A percentile compares a stretch with the other conserved stretches of the same genome.
Conservation (phyloP, 1,140 invertebrate genomes). For the Ditylenchus dipsaci region DNA sequence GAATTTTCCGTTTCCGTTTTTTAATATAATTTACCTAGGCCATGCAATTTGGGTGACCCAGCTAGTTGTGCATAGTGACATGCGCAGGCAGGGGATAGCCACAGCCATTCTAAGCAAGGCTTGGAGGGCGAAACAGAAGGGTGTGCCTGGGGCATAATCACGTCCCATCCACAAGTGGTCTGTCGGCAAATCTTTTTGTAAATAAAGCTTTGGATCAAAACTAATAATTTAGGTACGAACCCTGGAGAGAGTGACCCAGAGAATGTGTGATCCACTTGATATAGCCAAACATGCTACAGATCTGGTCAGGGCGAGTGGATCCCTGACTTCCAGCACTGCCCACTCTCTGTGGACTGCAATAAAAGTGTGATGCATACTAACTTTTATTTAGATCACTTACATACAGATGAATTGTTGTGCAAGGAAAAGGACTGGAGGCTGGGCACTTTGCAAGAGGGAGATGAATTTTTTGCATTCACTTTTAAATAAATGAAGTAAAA, state of each 20-base stretch:
- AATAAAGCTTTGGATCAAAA: too few relatives aligned
- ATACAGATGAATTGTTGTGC: background rate
- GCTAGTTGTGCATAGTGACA: background rate
- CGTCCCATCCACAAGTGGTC: background rate
- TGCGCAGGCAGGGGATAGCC: background rate
- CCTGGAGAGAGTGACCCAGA: background rate
- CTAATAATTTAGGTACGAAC: background rate
- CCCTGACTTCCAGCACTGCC: background rate
- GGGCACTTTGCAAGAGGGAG: background rate
- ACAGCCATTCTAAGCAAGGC: background rate
- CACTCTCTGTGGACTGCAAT: background rate
- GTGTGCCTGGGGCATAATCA: background rate
- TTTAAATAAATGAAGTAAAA: too few relatives aligned
- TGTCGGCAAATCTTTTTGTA: too few relatives aligned
- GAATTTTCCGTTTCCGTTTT: too few relatives aligned
- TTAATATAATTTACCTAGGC: background rate
- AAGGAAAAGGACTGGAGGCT: background rate
- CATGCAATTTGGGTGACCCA: background rate
- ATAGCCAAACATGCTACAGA: background rate
- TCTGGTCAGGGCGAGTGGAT: background rate
- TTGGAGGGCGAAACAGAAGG: background rate
- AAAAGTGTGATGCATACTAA: background rate
- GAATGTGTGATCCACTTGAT: background rate
- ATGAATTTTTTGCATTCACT: conserved; percentile 1
- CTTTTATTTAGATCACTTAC: background rate